These are phyloP conservation scores for Psix sp. DNA, from an alignment of 1,140 invertebrate species.

Conservation along the genomic window DNA sequence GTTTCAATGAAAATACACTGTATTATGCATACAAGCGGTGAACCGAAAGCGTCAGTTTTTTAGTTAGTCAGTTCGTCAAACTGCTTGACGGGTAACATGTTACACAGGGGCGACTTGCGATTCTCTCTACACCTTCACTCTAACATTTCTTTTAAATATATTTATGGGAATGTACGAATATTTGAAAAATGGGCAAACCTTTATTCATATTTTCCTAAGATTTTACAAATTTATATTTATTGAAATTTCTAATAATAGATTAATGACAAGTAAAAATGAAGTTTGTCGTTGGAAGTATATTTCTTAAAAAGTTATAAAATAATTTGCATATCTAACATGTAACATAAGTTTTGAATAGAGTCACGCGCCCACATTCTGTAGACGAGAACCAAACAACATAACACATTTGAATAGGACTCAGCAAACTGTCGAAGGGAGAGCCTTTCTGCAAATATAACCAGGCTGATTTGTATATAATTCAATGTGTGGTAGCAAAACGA, in stretches of 20 bases:
- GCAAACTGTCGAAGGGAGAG: slow-evolving; percentile 36
- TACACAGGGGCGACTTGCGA: slow-evolving; percentile 65
- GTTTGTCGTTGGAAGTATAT: too few species aligned
- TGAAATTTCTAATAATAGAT: too few species aligned
- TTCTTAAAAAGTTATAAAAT: too few species aligned
- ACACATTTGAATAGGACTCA: slow-evolving; percentile 17
- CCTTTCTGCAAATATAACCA: slow-evolving; percentile 25
- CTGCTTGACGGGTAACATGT: slow-evolving; percentile 67
- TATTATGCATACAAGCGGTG: slow-evolving; percentile 58
- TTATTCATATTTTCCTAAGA: too few species aligned
- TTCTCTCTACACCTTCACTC: slow-evolving; percentile 67
- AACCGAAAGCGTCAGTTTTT: slow-evolving; percentile 68
- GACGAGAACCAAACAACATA: slow-evolving; percentile 4
- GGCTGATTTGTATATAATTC: slow-evolving; percentile 33
- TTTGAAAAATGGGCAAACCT: too few species aligned
- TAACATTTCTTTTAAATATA: slow-evolving; percentile 43
- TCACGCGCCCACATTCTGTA: not conserved
- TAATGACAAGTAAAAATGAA: too few species aligned
- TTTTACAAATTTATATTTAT: too few species aligned
- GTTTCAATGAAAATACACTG: slow-evolving; percentile 59
- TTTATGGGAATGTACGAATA: too few species aligned
- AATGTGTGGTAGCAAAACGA: slow-evolving; percentile 19
- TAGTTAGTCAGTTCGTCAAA: slow-evolving; percentile 64
- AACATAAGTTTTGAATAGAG: not conserved
- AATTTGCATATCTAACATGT: not conserved